These are phyloP conservation scores for Catalaphyllia jardinei DNA, from an alignment of 64 coral and sea anemone genomes.

Conservation along the genomic window DNA sequence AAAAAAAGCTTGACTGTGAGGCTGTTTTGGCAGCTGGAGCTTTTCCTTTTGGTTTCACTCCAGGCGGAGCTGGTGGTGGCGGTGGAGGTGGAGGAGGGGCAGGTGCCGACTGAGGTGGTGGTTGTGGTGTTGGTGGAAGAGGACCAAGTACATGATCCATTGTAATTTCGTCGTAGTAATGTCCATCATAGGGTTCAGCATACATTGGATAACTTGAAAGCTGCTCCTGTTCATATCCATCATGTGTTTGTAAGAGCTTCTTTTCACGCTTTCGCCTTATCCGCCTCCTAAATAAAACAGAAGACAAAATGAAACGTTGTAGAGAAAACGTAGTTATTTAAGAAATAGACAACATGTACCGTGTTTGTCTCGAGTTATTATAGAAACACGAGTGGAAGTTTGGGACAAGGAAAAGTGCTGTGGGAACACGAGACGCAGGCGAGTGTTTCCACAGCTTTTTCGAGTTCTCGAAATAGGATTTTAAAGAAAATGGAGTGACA, in stretches of 20 bases:
- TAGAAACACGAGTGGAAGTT: no score
- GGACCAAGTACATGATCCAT: background rate
- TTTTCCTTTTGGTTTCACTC: background rate
- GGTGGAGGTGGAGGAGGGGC: background rate
- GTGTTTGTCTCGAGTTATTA: no score
- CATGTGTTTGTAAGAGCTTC: background rate
- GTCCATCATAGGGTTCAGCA: background rate
- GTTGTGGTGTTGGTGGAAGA: background rate
- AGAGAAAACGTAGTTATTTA: no score
- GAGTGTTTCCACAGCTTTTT: no score
- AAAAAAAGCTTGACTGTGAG: conserved; percentile 1
- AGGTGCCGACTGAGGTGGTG: background rate
- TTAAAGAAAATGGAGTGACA: no score
- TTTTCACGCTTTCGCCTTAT: background rate
- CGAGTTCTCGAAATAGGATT: no score
- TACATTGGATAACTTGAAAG: background rate
- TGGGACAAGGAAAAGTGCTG: no score
- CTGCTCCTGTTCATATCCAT: background rate
- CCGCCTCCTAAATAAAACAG: background rate
- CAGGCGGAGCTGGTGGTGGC: background rate
- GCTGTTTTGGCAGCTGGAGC: background rate
- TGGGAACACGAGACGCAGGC: no score
- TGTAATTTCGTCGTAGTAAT: background rate
- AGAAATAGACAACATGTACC: no score
- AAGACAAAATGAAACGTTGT: background rate